Evolutionary conservation across 1,140 invertebrate species (phyloP).

Genomic region (Cephus cinctus): DNA sequence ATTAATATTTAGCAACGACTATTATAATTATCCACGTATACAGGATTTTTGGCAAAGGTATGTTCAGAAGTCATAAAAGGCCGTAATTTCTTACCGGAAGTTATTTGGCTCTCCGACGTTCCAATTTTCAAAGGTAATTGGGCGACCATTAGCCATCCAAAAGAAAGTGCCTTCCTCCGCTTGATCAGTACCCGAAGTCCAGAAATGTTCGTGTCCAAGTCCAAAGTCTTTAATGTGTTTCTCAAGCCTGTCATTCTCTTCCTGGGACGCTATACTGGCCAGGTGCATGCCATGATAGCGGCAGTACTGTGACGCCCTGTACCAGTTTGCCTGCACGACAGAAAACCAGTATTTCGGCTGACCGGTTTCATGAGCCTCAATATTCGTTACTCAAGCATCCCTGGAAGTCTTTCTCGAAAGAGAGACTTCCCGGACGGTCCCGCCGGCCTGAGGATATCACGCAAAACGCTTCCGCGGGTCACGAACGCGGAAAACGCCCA

Average conservation of each 20-base stretch:
- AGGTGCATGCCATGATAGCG: slow-evolving; percentile 90
- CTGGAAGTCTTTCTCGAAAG: too few relatives aligned
- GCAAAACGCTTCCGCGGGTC: too few relatives aligned
- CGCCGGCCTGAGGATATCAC: too few relatives aligned
- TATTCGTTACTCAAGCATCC: too few relatives aligned
- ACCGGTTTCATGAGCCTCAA: too few relatives aligned
- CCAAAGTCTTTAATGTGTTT: slow-evolving; percentile 82
- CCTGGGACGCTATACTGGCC: slow-evolving; percentile 83
- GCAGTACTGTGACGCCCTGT: slow-evolving; percentile 86
- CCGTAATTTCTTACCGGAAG: slow-evolving; percentile 63
- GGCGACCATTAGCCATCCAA: slow-evolving; percentile 88
- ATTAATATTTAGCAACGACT: too few relatives aligned
- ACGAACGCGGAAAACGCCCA: too few relatives aligned
- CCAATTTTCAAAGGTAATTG: slow-evolving; percentile 89
- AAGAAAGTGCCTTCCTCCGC: slow-evolving; percentile 88
- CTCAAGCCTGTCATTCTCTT: slow-evolving; percentile 84
- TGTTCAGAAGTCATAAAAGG: too few relatives aligned
- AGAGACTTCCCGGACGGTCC: too few relatives aligned
- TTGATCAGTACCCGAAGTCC: slow-evolving; percentile 88
- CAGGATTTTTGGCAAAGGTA: too few relatives aligned
- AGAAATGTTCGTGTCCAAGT: slow-evolving; percentile 86
- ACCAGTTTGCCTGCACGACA: slow-evolving; percentile 84
- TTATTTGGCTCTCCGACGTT: slow-evolving; percentile 90
- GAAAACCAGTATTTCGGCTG: too few relatives aligned
- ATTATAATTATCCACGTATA: too few relatives aligned